Percentiles rank a stretch among this genome's conserved stretches.
phyloP scores from a whole-genome alignment of 1,140 invertebrate genomes.

The Penaeus vannamei region DNA sequence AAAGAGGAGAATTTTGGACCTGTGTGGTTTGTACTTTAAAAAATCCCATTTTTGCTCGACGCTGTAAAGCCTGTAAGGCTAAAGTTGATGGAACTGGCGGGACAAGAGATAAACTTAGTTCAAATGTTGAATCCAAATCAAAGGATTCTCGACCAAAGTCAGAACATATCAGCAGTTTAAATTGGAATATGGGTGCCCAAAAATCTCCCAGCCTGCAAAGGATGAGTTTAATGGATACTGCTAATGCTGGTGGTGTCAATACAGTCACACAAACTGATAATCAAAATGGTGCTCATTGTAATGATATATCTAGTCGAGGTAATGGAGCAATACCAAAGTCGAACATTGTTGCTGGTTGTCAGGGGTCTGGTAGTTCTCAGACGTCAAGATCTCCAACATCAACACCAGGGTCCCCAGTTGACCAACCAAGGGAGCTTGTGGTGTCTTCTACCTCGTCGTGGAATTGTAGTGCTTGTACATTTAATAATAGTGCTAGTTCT shows the following conservation, averaged over 20 bases:
- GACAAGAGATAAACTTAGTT: conserved; percentile 64
- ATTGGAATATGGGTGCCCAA: conserved; percentile 52
- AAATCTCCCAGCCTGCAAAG: conserved; percentile 53
- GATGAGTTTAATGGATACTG: conserved; percentile 54
- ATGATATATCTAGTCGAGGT: conserved; percentile 23
- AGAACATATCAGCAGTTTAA: conserved; percentile 51
- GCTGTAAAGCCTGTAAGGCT: conserved; percentile 82
- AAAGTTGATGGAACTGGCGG: conserved; percentile 67
- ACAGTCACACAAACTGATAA: conserved; percentile 34
- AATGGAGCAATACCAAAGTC: conserved; percentile 65
- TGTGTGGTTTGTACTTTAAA: conserved; percentile 86
- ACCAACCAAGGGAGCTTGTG: conserved; percentile 1
- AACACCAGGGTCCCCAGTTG: conserved; percentile 42
- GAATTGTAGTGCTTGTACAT: conserved; percentile 71
- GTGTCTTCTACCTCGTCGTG: conserved; percentile 64
- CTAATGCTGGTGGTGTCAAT: not conserved
- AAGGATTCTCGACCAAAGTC: conserved; percentile 61
- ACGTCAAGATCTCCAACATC: conserved; percentile 38
- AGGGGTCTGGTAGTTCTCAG: conserved; percentile 5
- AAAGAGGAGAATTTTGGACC: conserved; percentile 82
- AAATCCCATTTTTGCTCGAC: conserved; percentile 81
- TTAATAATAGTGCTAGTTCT: conserved; percentile 69
- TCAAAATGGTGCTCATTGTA: conserved; percentile 56
- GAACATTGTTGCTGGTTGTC: conserved; percentile 37
- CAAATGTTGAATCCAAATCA: conserved; percentile 47